Percentiles rank a stretch among this genome's conserved stretches.
These are phyloP conservation scores for Gasterosteus nipponicus DNA, from an alignment of 2,113 vertebrate genomes.

Conservation along the genomic window DNA sequence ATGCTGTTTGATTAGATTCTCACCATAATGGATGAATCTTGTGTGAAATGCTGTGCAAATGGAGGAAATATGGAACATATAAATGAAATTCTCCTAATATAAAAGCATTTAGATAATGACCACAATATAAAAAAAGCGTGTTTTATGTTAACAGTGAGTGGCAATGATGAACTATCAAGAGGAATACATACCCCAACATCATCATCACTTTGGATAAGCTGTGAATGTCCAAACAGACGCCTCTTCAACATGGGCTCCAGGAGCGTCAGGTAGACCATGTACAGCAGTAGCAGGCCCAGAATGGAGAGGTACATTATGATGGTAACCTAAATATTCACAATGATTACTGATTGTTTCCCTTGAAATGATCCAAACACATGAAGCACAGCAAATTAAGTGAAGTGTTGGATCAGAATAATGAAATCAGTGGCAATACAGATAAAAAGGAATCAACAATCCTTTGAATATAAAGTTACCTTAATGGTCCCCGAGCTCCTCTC, in stretches of 20 bases:
- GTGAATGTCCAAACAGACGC: conserved; percentile 94
- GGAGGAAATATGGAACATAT: neutral
- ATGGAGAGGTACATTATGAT: conserved; percentile 98
- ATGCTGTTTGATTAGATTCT: neutral
- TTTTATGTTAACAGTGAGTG: neutral
- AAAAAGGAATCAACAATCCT: neutral
- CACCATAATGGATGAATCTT: neutral
- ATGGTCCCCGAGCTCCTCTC: conserved; percentile 98
- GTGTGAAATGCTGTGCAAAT: conserved; percentile 5
- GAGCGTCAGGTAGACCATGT: conserved; percentile 97
- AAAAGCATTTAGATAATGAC: neutral
- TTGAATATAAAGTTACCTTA: conserved; percentile 80
- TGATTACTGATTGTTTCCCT: neutral
- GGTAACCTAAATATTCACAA: conserved; percentile 84
- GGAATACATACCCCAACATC: conserved; percentile 90
- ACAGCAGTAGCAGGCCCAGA: conserved; percentile 93
- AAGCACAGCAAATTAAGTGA: neutral
- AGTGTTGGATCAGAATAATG: neutral
- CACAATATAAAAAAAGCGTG: neutral
- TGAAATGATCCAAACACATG: neutral
- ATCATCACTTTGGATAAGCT: conserved; percentile 95
- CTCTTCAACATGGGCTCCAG: conserved; percentile 96
- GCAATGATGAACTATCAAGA: neutral
- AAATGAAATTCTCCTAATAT: neutral
- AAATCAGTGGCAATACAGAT: neutral